A percentile compares a stretch with the other conserved stretches of the same genome.
phyloP scores from a whole-genome alignment of 2,888 invertebrate species.

The Eustalomyia histrio region DNA sequence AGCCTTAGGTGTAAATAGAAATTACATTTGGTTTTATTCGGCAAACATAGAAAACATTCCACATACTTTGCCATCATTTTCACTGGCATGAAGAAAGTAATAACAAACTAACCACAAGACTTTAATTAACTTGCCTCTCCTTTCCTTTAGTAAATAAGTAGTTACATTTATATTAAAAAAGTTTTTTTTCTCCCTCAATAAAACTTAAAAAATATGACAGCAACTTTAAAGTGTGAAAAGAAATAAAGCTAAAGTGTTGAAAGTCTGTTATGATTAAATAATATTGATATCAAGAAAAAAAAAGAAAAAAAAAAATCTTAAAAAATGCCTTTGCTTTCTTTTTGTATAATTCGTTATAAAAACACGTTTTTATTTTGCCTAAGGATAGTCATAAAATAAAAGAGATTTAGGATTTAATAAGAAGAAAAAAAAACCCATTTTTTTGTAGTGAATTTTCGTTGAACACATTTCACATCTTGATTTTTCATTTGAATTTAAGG shows the following conservation, averaged over 20 bases:
- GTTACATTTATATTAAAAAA: constrained; percentile 10
- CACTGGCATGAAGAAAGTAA: background rate
- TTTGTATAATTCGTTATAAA: background rate
- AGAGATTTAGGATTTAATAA: constrained; percentile 2
- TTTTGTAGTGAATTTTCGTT: background rate
- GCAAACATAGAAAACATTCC: constrained; percentile 4
- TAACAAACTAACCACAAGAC: constrained; percentile 26
- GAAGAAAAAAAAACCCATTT: background rate
- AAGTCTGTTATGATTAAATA: constrained; percentile 38
- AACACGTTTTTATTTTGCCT: constrained; percentile 14
- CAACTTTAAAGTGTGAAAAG: background rate
- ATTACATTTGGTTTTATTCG: constrained; percentile 28
- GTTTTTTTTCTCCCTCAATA: background rate
- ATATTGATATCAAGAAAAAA: background rate
- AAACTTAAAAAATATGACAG: background rate
- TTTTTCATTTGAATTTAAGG: background rate
- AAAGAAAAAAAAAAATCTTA: constrained; percentile 5
- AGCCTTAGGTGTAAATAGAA: constrained; percentile 47
- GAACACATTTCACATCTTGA: background rate
- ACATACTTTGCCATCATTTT: background rate
- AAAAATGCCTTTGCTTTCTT: background rate
- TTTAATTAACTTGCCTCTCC: constrained; percentile 45
- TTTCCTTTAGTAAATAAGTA: background rate
- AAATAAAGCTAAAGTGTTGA: background rate
- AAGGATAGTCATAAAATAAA: constrained; percentile 2